phyloP scores from a whole-genome alignment of 2,797 vertebrate species.

The Pachyuromys duprasi region DNA sequence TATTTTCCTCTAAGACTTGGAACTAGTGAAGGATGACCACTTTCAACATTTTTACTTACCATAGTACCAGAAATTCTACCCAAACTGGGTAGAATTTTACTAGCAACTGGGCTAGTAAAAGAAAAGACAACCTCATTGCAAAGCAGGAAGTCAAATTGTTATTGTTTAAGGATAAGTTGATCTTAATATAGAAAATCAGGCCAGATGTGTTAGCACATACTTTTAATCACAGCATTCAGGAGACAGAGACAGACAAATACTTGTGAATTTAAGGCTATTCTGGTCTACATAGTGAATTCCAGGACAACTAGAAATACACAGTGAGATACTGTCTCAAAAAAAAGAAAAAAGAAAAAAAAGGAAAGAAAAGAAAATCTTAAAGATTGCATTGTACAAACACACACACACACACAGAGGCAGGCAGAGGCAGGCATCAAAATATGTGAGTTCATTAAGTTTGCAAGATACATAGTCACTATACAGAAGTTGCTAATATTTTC shows the following conservation, averaged over 20 bases:
- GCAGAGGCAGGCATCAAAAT: background rate
- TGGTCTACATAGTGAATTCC: background rate
- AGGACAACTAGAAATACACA: background rate
- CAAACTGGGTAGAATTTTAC: too few species aligned
- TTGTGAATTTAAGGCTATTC: background rate
- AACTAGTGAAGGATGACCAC: background rate
- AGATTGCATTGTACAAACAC: background rate
- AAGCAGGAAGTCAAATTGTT: background rate
- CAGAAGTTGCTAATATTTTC: background rate
- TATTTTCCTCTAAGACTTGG: background rate
- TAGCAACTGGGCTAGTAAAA: background rate
- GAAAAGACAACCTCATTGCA: background rate
- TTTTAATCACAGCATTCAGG: background rate
- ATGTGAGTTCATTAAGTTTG: background rate
- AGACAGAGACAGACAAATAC: background rate
- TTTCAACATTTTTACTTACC: background rate
- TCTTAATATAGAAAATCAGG: background rate
- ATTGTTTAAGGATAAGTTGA: background rate
- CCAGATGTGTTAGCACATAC: background rate
- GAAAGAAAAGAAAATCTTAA: background rate
- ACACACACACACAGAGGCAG: background rate
- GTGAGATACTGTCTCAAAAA: background rate
- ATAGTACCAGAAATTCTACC: background rate
- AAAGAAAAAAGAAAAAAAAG: background rate
- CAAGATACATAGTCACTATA: background rate